Conservation (phyloP, 2,888 invertebrate genomes). For the Synergus itoensis region DNA sequence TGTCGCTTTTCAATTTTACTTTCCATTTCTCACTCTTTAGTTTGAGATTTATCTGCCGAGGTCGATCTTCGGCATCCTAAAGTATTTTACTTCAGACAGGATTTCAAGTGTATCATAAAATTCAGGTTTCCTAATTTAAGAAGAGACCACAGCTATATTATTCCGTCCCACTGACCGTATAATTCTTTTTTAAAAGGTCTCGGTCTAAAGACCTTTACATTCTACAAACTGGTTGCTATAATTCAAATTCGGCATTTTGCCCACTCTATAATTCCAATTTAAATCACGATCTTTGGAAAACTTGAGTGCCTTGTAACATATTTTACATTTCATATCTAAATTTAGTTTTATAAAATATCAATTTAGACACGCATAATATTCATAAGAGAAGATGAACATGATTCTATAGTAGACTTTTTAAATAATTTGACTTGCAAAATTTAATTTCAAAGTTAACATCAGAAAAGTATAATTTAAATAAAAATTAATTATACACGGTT, state of each 20-base stretch:
- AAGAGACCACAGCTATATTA: background rate
- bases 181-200: background rate
- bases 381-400: no score
- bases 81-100: conserved; percentile 2
- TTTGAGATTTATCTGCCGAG: background rate
- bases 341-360: background rate
- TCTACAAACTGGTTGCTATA: background rate
- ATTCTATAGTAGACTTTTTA: background rate
- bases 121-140: conserved; percentile 9
- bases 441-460: conserved; percentile 1
- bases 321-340: conserved; percentile 9
- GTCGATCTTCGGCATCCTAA: conserved; percentile 3
- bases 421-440: background rate
- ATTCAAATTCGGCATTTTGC: background rate
- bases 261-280: background rate
- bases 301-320: background rate
- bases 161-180: background rate
- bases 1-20: background rate
- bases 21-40: background rate
- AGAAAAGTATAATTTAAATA: background rate
- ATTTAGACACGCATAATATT: background rate
- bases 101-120: conserved; percentile 26
- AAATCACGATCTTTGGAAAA: background rate
- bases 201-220: background rate
- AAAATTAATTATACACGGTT: background rate